Conservation (phyloP, 1,140 invertebrate genomes). For the Dysdera silvatica region DNA sequence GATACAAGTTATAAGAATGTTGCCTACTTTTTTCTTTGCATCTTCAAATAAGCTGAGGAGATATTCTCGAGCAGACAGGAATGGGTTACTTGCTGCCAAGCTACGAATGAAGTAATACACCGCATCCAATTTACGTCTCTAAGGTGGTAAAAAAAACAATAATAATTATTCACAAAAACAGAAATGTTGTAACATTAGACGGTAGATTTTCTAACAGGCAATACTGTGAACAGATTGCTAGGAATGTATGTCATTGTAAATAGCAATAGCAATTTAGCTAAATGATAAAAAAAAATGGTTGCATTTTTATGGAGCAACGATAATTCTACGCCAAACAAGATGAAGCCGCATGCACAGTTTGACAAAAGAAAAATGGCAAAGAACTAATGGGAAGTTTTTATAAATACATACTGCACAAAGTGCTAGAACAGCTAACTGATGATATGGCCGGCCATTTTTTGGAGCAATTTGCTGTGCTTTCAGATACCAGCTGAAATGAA, state of each 20-base stretch:
- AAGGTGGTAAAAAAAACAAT: slow-evolving; percentile 39
- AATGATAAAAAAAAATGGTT: no score
- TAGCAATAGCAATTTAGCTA: no score
- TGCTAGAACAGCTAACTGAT: slow-evolving; percentile 86
- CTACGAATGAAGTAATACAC: slow-evolving; percentile 95
- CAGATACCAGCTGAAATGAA: slow-evolving; percentile 65
- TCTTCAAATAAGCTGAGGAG: slow-evolving; percentile 83
- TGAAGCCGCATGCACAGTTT: no score
- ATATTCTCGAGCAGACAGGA: slow-evolving; percentile 78
- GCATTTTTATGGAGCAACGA: no score
- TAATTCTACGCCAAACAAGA: no score
- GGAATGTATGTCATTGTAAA: no score
- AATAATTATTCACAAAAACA: neutral
- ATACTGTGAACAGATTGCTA: no score
- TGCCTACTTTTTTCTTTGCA: slow-evolving; percentile 71
- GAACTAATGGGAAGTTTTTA: no score
- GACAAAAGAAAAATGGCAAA: no score
- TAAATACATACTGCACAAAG: slow-evolving; percentile 69
- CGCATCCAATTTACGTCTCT: slow-evolving; percentile 90
- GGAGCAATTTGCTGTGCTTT: slow-evolving; percentile 89
- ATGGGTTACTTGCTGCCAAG: slow-evolving; percentile 85
- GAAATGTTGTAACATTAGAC: neutral
- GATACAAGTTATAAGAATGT: slow-evolving; percentile 5
- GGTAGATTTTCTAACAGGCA: no score
- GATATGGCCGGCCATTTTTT: slow-evolving; percentile 88